Base-by-base conservation (phyloP, 2,888 invertebrate genomes). In the Rotaria sp. region DNA sequence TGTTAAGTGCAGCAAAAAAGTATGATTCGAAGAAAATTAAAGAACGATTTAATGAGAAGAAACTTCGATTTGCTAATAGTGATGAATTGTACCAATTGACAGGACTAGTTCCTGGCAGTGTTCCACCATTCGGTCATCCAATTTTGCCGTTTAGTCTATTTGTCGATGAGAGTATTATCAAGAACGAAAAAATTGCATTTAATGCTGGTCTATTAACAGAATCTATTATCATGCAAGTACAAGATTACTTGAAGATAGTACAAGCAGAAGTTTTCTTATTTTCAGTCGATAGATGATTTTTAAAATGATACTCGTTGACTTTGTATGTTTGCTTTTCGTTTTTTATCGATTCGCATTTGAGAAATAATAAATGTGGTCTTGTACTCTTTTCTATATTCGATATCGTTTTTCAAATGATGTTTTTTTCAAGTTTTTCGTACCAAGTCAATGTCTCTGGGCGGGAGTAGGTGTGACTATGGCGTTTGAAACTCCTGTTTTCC, bases 121-220 rank as follows among this genome's bases (percentile, higher is more conserved):
- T 86, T 8, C 85, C 85, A 10, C 85, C 85, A 10, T 86, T 86
- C 24, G 85, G 85, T 21, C n/a, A 84, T 5, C 85, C 85, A 7
- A 84, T 86, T 38, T 35, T 86, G 30, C 84, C 85, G 45, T 86
- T 86, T 48, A 45, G 84, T 50, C 18, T 86, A 18, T 84, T 59
- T 41, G 4, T 86, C 8, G 86, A 86, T 26, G 38, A 84, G 1
- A 48, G 30, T 30, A 84, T 86, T 38, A 0, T 86, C 13, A 15
- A 41, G 11, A 86, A 86, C 59, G 86, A 86, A 11, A 86, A 59
- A 41, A 86, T 86, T 15, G 86, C 86, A 0, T 86, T 86, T 24
- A 86, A 86, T 84, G 86, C 86, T 57, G 86, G 86, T 48, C 55
- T 57, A 3, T 35, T 86, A 35, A 86, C 84, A 4, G 41, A 84